phyloP scores from a whole-genome alignment of 2,113 vertebrate species.

The Typhlomys cinereus region DNA sequence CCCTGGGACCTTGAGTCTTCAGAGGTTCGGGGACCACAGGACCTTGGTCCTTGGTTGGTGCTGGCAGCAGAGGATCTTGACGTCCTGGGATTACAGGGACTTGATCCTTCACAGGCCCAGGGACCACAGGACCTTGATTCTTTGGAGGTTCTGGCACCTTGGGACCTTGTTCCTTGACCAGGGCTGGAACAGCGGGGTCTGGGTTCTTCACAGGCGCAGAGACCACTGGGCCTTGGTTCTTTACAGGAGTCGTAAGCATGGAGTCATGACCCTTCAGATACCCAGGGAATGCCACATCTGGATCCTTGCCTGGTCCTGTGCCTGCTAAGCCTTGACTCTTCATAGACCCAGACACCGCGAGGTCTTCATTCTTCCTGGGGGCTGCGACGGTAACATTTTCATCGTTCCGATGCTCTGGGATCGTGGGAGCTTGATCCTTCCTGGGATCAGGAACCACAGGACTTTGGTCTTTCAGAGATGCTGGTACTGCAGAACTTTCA shows the following conservation, averaged over 20 bases:
- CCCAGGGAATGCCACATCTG: not conserved
- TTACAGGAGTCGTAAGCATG: too few species aligned
- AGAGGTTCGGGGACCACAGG: not conserved
- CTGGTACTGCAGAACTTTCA: not conserved
- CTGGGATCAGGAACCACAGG: not conserved
- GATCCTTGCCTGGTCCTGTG: conserved; percentile 52
- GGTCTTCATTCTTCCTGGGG: too few species aligned
- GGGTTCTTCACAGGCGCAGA: not conserved
- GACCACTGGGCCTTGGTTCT: conserved; percentile 36
- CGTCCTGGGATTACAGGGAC: not conserved
- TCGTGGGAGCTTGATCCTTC: too few species aligned
- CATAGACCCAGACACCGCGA: too few species aligned
- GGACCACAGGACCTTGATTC: not conserved
- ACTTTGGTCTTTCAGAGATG: conserved; percentile 30
- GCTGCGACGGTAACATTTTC: too few species aligned
- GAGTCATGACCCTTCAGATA: conserved; percentile 14
- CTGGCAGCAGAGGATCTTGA: conserved; percentile 62
- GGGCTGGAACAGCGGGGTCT: not conserved
- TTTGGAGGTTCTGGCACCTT: not conserved
- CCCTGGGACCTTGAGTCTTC: conserved; percentile 66
- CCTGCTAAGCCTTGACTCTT: conserved; percentile 62
- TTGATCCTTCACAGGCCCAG: not conserved
- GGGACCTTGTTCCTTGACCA: not conserved
- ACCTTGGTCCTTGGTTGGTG: conserved; percentile 68
- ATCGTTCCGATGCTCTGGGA: too few species aligned